A percentile compares a stretch with the other conserved stretches of the same genome.
Evolutionary conservation across 2,113 vertebrate species (phyloP).

Genomic region (Stegastes partitus): DNA sequence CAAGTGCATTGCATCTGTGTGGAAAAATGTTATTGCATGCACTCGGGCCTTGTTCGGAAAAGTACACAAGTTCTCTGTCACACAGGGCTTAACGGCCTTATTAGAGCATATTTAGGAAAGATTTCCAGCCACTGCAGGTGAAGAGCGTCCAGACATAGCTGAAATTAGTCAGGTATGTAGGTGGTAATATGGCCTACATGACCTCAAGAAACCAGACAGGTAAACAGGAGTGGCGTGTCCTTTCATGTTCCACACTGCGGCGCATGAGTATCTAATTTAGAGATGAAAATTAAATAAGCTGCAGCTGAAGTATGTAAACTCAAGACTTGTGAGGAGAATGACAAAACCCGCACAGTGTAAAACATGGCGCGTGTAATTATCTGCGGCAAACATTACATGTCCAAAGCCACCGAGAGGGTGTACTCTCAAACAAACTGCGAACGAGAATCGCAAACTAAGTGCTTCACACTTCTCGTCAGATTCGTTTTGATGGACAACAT

Average conservation of each 20-base stretch:
- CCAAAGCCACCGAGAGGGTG: conserved; percentile 6
- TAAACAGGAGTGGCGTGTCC: conserved; percentile 73
- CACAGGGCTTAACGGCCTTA: conserved; percentile 55
- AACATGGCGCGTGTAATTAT: conserved; percentile 5
- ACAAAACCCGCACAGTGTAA: conserved; percentile 28
- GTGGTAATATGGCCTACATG: conserved; percentile 61
- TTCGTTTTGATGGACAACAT: conserved; percentile 58
- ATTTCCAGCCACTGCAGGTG: conserved; percentile 62
- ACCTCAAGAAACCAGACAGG: conserved; percentile 77
- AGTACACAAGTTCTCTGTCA: conserved; percentile 75
- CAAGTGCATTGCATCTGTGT: conserved; percentile 74
- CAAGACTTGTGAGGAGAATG: conserved; percentile 25
- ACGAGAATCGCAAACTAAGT: conserved; percentile 33
- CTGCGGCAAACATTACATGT: background rate
- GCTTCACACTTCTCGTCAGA: conserved; percentile 25
- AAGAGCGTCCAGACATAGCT: conserved; percentile 54
- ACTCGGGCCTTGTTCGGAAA: conserved; percentile 65
- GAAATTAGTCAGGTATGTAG: conserved; percentile 67
- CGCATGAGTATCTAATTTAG: conserved; percentile 66
- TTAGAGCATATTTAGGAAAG: conserved; percentile 66
- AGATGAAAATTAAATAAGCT: conserved; percentile 66
- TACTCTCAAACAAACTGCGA: conserved; percentile 17
- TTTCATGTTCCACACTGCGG: conserved; percentile 62
- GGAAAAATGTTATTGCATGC: conserved; percentile 77
- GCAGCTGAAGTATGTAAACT: conserved; percentile 45